phyloP scores from a whole-genome alignment of 1,140 invertebrate genomes.

The Drosophila arawakana region DNA sequence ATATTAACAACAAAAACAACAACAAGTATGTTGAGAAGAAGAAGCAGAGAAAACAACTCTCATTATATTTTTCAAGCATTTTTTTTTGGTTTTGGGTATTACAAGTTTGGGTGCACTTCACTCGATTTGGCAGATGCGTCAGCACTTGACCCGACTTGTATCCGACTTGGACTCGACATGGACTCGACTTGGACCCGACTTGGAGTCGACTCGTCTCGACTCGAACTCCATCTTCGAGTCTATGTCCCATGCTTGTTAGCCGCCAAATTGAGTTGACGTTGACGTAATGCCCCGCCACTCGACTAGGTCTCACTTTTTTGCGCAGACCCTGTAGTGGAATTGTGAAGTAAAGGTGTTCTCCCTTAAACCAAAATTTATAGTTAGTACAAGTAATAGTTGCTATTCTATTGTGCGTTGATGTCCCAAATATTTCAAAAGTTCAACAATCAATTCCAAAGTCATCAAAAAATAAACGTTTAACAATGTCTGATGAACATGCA shows the following conservation, averaged over 20 bases:
- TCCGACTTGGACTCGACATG: conserved; percentile 2
- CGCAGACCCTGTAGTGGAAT: background rate
- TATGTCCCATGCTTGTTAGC: conserved; percentile 71
- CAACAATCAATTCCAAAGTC: too few relatives aligned
- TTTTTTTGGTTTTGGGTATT: conserved; percentile 59
- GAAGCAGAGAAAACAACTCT: conserved; percentile 48
- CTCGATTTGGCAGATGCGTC: conserved; percentile 80
- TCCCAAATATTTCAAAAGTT: too few relatives aligned
- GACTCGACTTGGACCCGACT: background rate
- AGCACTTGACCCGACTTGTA: conserved; percentile 72
- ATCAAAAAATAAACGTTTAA: too few relatives aligned
- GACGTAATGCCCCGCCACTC: conserved; percentile 76
- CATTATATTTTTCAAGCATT: conserved; percentile 75
- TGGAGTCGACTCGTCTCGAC: conserved; percentile 3
- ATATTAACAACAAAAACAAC: conserved; percentile 31
- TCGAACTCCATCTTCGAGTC: conserved; percentile 54
- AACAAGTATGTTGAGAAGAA: conserved; percentile 12
- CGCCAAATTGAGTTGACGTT: conserved; percentile 80
- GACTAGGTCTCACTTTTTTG: conserved; percentile 70
- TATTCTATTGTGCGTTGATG: too few relatives aligned
- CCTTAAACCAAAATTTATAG: too few relatives aligned
- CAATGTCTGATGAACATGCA: too few relatives aligned
- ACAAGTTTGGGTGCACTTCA: conserved; percentile 76
- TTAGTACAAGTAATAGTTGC: too few relatives aligned
- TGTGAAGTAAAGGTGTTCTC: too few relatives aligned